Evolutionary conservation across 2,888 invertebrate genomes (phyloP), one percentile per base, ranked within the genome.

Genomic region (Melangyna quadrimaculata): DNA sequence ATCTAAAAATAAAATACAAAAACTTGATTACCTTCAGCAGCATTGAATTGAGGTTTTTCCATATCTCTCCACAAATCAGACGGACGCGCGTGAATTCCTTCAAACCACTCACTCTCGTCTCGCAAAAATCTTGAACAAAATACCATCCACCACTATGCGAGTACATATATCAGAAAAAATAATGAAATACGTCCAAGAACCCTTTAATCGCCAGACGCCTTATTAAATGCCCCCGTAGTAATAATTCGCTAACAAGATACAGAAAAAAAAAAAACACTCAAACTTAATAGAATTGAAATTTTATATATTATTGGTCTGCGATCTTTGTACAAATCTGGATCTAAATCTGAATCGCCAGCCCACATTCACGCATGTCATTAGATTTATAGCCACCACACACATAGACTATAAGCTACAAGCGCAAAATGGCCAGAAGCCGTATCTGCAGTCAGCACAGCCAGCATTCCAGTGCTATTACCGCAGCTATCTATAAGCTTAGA

Each of bases 281-380:
- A 84, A n/a, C n/a, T n/a, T 48, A 27, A 84, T 67, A 37, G 48
- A 79, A 63, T 63, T 73, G 69, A 43, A 53, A 43, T 69, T 63
- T 17, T 17, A n/a, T n/a, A n/a, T 12, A 51, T 63, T 35, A 79
- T 69, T 80, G 70, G 70, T 43, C 79, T 84, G 75, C 32, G 45
- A 51, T 17, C 12, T 65, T 14, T 40, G 32, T 32, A 35, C 75
- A 67, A 65, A 57, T 35, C 17, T 32, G 19, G 14, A 63, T 63
- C 45, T 65, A 19, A 24, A 86, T 84, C 79, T n/a, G 27, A 19
- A 86, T 86, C 86, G 86, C 53, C 59, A 53, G 63, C 86, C 86
- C 81, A 86, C 86, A 81, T 81, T 86, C 80, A 81, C 86, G 81
- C 81, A 81, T 81, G 80, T 86, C 73, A 78, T 80, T 81, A 78